Conservation (phyloP, 2,113 vertebrate species). For the Loxodonta africana region DNA sequence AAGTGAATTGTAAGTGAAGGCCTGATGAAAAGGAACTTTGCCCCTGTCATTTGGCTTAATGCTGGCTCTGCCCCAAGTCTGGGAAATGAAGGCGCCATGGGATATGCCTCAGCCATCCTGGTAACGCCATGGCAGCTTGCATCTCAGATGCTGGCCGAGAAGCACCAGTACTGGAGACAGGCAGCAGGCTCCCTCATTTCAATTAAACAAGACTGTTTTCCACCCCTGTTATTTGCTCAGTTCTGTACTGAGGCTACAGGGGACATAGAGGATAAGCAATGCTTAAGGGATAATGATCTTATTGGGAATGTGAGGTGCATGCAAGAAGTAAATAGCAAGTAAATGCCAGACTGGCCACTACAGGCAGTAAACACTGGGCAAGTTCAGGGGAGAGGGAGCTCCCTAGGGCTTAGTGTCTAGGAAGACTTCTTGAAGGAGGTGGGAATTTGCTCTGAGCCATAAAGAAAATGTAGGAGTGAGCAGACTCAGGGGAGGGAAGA, state of each 20-base stretch:
- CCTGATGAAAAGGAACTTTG: background rate
- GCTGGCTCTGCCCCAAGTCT: background rate
- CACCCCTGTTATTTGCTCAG: slow-evolving; percentile 65
- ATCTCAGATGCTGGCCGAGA: slow-evolving; percentile 1
- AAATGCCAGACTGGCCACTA: slow-evolving; percentile 55
- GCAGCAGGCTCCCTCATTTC: slow-evolving; percentile 37
- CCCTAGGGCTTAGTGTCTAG: background rate
- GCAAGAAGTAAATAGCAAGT: slow-evolving; percentile 62
- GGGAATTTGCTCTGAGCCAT: background rate
- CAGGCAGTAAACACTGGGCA: slow-evolving; percentile 1
- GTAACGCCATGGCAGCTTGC: background rate
- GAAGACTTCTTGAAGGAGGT: background rate
- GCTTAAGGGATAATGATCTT: slow-evolving; percentile 40
- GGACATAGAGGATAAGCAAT: slow-evolving; percentile 33
- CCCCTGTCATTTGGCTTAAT: background rate
- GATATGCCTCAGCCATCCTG: background rate
- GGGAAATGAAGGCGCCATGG: background rate
- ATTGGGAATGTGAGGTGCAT: slow-evolving; percentile 9
- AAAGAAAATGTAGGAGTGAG: background rate
- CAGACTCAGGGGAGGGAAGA: background rate
- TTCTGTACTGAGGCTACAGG: slow-evolving; percentile 12
- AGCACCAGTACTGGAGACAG: background rate
- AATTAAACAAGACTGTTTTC: slow-evolving; percentile 50
- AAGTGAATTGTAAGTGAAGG: background rate
- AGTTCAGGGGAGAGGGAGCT: background rate